These are phyloP conservation scores for Belonocnema kinseyi DNA, from an alignment of 1,140 invertebrate genomes.

Conservation along the genomic window DNA sequence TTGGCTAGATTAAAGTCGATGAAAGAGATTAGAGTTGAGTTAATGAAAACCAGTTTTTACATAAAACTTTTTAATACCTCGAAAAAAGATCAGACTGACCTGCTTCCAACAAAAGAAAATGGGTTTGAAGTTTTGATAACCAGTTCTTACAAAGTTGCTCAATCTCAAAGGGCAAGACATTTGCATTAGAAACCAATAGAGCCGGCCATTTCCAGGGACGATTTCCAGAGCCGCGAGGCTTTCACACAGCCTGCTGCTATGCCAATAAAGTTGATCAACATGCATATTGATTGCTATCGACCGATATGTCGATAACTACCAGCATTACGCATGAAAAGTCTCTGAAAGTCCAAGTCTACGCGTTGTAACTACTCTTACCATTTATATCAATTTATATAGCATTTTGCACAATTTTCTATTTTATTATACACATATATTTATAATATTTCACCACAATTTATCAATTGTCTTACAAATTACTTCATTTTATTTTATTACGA, in stretches of 20 bases:
- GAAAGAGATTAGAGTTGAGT: no score
- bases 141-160: conserved; percentile 25
- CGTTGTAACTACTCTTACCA: background rate
- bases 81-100: background rate
- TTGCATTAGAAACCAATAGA: conserved; percentile 31
- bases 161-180: conserved; percentile 30
- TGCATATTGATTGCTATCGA: conserved; percentile 31
- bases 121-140: conserved; percentile 22
- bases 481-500: no score
- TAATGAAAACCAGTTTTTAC: no score
- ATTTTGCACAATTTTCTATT: conserved; percentile 9
- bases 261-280: conserved; percentile 30
- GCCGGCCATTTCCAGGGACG: conserved; percentile 12
- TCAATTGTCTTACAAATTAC: no score
- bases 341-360: background rate
- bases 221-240: conserved; percentile 13
- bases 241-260: background rate
- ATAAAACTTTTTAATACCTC: no score
- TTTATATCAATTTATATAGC: background rate
- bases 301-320: conserved; percentile 26
- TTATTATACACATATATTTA: no score
- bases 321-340: conserved; percentile 15
- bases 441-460: no score
- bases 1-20: no score
- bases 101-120: conserved; percentile 16